Base-by-base conservation (phyloP, 2,113 vertebrate genomes). In the Promerops cafer region DNA sequence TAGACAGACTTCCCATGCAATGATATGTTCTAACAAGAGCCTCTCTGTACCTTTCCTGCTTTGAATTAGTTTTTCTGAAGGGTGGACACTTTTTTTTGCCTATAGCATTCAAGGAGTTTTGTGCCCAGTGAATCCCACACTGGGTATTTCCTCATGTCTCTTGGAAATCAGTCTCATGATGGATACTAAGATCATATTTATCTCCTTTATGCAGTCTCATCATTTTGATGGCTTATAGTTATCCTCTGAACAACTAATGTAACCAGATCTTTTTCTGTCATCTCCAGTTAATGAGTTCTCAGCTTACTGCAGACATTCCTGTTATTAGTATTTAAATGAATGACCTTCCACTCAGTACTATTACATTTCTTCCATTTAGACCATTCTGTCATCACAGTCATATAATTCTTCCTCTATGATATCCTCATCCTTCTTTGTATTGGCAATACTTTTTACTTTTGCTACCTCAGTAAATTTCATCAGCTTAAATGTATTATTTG, bases 261-360 rank as follows among this genome's bases (percentile, higher is more conserved):
- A 84, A 84, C 72, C 72, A 94, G 94, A 96, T 84, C 87, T 95
- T 94, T 94, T 93, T 95, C 91, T 97, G 95, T 95, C 96, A 97
- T 78, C 35, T 84, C 31, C 81, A 94, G 60, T 93, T 94, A 97
- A 97, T 95, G 93, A 97, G 89, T 71, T 94, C 77, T 89, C 94
- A 91, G 64, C 95, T 94, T 94, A 82, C 83, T 53, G 94, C 89
- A 94, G 96, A 97, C 94, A 89, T 91, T 87, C 65, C 68, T 78
- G 87, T 89, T 95, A 96, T 96, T 95, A 96, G 87, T 96, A 91
- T 95, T 95, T 95, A 95, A 97, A 95, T 96, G 89, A 94, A 97
- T 95, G 94, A 92, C 81, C 77, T 92, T 89, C 81, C 69, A 82
- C 83, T 94, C 90, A 76, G 54, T 61, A 90, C 79, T 89, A 89